These are phyloP conservation scores for Luehdorfia chinensis DNA, from an alignment of 1,140 invertebrate genomes.

Conservation along the genomic window DNA sequence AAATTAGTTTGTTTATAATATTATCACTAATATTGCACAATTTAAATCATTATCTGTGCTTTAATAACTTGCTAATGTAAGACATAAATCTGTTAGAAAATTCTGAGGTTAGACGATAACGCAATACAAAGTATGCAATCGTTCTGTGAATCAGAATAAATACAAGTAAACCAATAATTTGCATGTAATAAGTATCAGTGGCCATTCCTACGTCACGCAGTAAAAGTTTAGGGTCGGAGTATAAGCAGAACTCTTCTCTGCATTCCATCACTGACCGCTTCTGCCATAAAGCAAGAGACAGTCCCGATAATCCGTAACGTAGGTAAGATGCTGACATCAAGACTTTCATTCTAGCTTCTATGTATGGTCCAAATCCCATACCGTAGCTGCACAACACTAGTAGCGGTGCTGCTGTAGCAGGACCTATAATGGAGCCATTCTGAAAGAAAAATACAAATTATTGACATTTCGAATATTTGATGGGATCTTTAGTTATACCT, in stretches of 20 bases:
- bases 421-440: conserved; percentile 81
- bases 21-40: background rate
- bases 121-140: conserved; percentile 65
- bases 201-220: conserved; percentile 72
- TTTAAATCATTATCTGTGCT: conserved; percentile 50
- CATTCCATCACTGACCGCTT: conserved; percentile 64
- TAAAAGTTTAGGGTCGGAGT: conserved; percentile 78
- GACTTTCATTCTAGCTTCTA: conserved; percentile 75
- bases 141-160: conserved; percentile 69
- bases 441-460: conserved; percentile 46
- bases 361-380: conserved; percentile 79
- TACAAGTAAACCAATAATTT: conserved; percentile 62
- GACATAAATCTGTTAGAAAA: conserved; percentile 71
- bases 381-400: conserved; percentile 81
- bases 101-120: conserved; percentile 63
- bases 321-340: conserved; percentile 80
- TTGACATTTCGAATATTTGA: too few relatives aligned
- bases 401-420: conserved; percentile 77
- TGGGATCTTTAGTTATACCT: too few relatives aligned
- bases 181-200: conserved; percentile 44
- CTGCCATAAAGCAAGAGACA: conserved; percentile 62
- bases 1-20: too few relatives aligned
- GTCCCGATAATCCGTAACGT: conserved; percentile 76
- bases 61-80: conserved; percentile 67
- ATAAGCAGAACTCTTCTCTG: conserved; percentile 68